phyloP scores from a whole-genome alignment of 2,113 vertebrate genomes.

The Pitta sordida region DNA sequence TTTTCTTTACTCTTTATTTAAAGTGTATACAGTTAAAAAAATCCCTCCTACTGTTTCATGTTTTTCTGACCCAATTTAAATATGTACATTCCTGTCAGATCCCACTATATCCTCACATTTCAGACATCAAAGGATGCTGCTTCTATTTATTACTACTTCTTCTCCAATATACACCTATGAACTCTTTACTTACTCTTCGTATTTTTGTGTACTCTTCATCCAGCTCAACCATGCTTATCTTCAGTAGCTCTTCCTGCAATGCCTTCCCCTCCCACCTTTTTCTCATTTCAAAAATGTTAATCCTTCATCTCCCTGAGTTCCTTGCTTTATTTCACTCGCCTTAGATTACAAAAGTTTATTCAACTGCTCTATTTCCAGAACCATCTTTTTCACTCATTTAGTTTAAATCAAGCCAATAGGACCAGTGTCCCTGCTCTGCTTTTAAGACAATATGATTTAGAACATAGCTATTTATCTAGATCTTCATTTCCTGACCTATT shows the following conservation, averaged over 20 bases:
- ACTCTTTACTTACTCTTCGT: not conserved
- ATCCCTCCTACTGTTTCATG: not conserved
- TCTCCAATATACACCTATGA: not conserved
- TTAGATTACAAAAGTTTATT: not conserved
- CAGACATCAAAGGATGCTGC: not conserved
- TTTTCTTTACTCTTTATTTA: not conserved
- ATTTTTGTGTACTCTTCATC: not conserved
- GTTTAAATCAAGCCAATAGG: not conserved
- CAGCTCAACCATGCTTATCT: not conserved
- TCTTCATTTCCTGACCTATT: not conserved
- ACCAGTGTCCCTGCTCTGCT: not conserved
- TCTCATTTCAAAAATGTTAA: not conserved
- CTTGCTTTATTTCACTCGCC: not conserved
- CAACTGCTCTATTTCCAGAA: not conserved
- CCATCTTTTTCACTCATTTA: not conserved
- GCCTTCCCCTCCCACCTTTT: not conserved
- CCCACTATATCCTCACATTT: not conserved
- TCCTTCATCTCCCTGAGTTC: not conserved
- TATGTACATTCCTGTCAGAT: not conserved
- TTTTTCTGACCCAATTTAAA: not conserved
- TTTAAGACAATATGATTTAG: not conserved
- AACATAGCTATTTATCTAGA: not conserved
- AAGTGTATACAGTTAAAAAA: not conserved
- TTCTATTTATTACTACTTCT: not conserved
- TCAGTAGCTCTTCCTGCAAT: not conserved